A percentile compares a stretch with the other conserved stretches of the same genome.
Conservation (phyloP, 2,113 vertebrate genomes). For the Laticauda colubrina region DNA sequence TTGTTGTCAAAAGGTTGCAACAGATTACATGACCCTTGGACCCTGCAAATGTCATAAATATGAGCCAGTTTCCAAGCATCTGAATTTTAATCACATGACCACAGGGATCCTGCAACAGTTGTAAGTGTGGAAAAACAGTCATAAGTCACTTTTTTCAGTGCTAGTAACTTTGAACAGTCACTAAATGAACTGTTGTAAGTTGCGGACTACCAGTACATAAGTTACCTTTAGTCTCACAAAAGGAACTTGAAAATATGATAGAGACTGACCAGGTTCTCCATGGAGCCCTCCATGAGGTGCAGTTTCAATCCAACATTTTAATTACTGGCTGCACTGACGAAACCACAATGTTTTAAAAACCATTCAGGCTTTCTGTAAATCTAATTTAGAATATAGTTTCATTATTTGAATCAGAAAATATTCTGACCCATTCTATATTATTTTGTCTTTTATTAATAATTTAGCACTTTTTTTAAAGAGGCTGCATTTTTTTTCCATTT, state of each 20-base stretch:
- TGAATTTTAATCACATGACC: too few species aligned
- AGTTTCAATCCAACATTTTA: background rate
- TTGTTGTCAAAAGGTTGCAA: too few species aligned
- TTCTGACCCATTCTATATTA: background rate
- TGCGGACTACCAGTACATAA: background rate
- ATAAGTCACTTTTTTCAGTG: too few species aligned
- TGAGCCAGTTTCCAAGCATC: too few species aligned
- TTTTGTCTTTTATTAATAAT: background rate
- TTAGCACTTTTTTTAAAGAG: background rate
- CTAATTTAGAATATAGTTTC: background rate
- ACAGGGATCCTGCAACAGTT: too few species aligned
- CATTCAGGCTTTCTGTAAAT: background rate
- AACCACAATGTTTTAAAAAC: background rate
- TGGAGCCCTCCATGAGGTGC: background rate
- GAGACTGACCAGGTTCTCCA: background rate
- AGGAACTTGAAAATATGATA: background rate
- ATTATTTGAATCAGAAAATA: background rate
- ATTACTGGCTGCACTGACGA: background rate
- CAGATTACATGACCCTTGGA: too few species aligned
- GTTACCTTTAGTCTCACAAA: background rate
- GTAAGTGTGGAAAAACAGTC: too few species aligned
- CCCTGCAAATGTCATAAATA: too few species aligned
- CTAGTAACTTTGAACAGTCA: too few species aligned
- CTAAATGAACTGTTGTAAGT: too few species aligned
- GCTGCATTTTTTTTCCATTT: background rate